These are phyloP conservation scores for Drosophila carrolli DNA, from an alignment of 1,140 invertebrate species.

Conservation along the genomic window DNA sequence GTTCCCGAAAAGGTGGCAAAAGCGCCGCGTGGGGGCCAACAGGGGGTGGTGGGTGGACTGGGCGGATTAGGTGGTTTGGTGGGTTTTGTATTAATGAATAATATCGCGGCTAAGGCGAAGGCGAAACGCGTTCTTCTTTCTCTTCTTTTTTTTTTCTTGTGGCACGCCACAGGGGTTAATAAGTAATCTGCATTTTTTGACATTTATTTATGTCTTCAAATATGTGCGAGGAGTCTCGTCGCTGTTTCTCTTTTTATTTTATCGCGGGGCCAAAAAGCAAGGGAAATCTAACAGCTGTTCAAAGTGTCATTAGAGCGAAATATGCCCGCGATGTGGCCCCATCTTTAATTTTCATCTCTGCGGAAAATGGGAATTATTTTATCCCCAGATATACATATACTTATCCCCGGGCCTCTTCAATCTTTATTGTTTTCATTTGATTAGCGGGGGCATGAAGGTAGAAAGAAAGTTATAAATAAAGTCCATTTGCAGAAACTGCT, in stretches of 20 bases:
- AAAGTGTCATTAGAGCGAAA: slow-evolving; percentile 74
- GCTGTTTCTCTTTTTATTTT: slow-evolving; percentile 5
- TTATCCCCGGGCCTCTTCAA: neutral
- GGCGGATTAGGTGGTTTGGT: slow-evolving; percentile 4
- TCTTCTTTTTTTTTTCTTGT: slow-evolving; percentile 36
- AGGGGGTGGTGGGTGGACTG: slow-evolving; percentile 2
- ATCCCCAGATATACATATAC: slow-evolving; percentile 6
- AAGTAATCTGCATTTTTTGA: slow-evolving; percentile 84
- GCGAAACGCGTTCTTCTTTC: slow-evolving; percentile 33
- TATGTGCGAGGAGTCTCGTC: slow-evolving; percentile 59
- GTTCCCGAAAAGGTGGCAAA: slow-evolving; percentile 68
- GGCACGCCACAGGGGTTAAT: slow-evolving; percentile 84
- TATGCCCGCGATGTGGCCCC: slow-evolving; percentile 40
- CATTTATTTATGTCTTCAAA: slow-evolving; percentile 84
- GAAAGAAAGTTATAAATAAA: neutral
- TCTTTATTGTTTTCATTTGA: slow-evolving; percentile 25
- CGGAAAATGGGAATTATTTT: slow-evolving; percentile 17
- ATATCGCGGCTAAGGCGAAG: slow-evolving; percentile 73
- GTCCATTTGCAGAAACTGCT: no score
- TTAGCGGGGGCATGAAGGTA: neutral
- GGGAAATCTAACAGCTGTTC: slow-evolving; percentile 78
- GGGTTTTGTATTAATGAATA: slow-evolving; percentile 81
- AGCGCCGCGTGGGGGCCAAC: slow-evolving; percentile 57
- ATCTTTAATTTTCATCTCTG: slow-evolving; percentile 7
- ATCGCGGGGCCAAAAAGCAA: slow-evolving; percentile 15